These are phyloP conservation scores for Diaprepes abbreviatus DNA, from an alignment of 2,888 invertebrate genomes.

Conservation along the genomic window DNA sequence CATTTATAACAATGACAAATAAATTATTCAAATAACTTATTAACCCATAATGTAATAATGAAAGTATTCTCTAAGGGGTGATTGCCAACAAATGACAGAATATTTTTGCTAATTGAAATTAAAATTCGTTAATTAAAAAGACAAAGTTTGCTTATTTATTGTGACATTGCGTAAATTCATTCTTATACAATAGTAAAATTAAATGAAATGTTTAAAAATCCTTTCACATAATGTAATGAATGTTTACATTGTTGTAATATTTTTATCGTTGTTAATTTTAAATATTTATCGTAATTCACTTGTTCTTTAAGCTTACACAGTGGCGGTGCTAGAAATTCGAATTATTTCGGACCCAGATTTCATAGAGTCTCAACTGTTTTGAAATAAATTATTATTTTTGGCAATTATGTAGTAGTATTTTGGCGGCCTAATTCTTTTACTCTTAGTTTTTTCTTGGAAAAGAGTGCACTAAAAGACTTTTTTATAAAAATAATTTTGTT, in stretches of 20 bases:
- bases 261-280: background rate
- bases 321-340: too few species aligned
- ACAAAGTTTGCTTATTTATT: background rate
- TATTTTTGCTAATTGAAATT: background rate
- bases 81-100: background rate
- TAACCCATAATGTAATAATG: background rate
- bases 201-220: background rate
- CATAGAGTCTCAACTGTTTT: too few species aligned
- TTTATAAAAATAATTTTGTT: too few species aligned
- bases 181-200: too few species aligned
- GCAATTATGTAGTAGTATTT: too few species aligned
- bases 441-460: too few species aligned
- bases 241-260: slow-evolving; percentile 1
- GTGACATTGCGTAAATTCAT: background rate
- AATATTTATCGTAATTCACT: background rate
- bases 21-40: background rate
- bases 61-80: background rate
- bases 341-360: too few species aligned
- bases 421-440: too few species aligned
- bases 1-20: background rate
- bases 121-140: background rate
- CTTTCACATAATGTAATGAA: background rate
- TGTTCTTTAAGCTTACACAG: too few species aligned
- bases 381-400: too few species aligned
- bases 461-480: too few species aligned